Evolutionary conservation across 2,888 invertebrate genomes (phyloP).

Genomic region (Danaus chrysippus): DNA sequence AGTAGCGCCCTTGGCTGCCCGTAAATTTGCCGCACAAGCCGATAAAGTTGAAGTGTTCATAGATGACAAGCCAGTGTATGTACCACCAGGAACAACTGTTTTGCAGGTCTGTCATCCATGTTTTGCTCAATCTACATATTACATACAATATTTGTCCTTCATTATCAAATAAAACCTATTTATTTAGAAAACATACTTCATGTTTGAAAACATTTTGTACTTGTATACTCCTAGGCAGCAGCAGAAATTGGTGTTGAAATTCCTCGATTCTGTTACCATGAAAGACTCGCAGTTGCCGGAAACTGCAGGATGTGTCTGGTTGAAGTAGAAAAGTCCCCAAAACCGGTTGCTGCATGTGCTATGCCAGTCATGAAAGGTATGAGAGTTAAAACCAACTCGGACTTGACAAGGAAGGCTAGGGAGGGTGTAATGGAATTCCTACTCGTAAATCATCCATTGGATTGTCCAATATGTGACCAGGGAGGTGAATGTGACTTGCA

Average conservation of each 20-base stretch:
- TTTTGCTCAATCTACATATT: neutral
- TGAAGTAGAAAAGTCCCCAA: constrained; percentile 98
- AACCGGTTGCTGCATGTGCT: constrained; percentile 99
- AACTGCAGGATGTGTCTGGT: constrained; percentile 99
- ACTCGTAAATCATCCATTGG: constrained; percentile 98
- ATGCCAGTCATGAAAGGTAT: constrained; percentile 99
- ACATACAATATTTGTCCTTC: no score
- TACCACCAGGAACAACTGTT: constrained; percentile 97
- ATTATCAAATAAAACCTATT: no score
- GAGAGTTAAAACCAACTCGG: constrained; percentile 98
- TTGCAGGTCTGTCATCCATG: constrained; percentile 83
- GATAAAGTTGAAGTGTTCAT: constrained; percentile 97
- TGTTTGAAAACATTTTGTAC: neutral
- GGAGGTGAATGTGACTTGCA: constrained; percentile 96
- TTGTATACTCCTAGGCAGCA: constrained; percentile 85
- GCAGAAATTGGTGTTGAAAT: constrained; percentile 98
- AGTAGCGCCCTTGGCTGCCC: constrained; percentile 60
- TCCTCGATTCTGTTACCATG: constrained; percentile 99
- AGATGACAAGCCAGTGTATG: constrained; percentile 96
- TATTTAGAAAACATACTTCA: constrained; percentile 4
- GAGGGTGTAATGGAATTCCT: constrained; percentile 99
- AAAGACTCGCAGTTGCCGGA: constrained; percentile 97
- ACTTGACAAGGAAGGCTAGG: constrained; percentile 87
- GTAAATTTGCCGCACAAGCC: constrained; percentile 78
- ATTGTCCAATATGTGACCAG: constrained; percentile 99